Percentiles rank a stretch among this genome's conserved stretches.
Evolutionary conservation across 2,113 vertebrate species (phyloP).

Genomic region (Cephalopterus ornatus): DNA sequence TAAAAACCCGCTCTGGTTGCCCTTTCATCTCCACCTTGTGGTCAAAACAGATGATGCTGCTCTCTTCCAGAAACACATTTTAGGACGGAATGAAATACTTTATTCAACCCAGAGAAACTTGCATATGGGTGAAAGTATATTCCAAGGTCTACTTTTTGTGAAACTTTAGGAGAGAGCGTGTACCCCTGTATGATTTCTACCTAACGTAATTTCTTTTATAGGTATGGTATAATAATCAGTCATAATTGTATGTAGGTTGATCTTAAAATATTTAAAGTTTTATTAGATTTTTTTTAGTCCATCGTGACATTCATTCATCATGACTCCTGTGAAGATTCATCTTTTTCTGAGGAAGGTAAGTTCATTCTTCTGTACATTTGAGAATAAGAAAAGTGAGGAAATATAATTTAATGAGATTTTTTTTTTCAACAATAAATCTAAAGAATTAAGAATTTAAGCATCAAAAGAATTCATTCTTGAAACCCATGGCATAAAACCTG

Average conservation of each 20-base stretch:
- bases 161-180: neutral
- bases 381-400: neutral
- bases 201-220: neutral
- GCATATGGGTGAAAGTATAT: neutral
- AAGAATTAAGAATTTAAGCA: neutral
- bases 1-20: neutral
- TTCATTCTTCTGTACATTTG: neutral
- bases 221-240: neutral
- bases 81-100: neutral
- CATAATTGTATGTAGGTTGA: neutral
- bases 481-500: neutral
- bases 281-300: neutral
- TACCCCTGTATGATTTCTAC: neutral
- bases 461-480: neutral
- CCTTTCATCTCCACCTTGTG: slow-evolving; percentile 6
- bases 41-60: neutral
- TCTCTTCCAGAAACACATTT: neutral
- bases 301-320: neutral
- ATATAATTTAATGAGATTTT: neutral
- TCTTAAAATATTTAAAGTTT: neutral
- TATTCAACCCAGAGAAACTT: neutral
- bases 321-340: neutral
- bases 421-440: neutral
- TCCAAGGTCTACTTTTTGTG: neutral
- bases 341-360: neutral